A percentile compares a stretch with the other conserved stretches of the same genome.
phyloP scores from a whole-genome alignment of 2,113 vertebrate species.

The Paralichthys olivaceus region DNA sequence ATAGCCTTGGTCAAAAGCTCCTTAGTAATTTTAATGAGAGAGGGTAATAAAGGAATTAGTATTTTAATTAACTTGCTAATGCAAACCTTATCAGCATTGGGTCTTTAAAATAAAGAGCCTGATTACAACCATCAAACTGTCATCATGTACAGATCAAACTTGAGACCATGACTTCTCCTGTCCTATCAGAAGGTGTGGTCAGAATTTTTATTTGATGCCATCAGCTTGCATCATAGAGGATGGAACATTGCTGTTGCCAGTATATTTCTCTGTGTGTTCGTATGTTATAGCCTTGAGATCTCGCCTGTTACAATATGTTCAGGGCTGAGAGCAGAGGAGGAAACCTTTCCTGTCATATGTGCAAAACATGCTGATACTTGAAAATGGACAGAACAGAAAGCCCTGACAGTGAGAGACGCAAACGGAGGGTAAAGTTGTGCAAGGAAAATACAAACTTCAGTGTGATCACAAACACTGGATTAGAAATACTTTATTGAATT shows the following conservation, averaged over 20 bases:
- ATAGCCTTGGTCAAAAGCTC: background rate
- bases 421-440: background rate
- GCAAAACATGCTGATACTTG: constrained; percentile 35
- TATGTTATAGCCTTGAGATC: constrained; percentile 13
- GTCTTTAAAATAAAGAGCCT: background rate
- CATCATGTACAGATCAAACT: background rate
- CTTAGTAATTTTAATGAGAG: background rate
- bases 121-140: background rate
- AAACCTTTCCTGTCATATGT: constrained; percentile 30
- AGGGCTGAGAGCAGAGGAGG: constrained; percentile 8
- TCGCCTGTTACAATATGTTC: constrained; percentile 3
- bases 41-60: background rate
- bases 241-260: background rate
- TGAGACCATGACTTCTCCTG: background rate
- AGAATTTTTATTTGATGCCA: background rate
- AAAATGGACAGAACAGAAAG: constrained; percentile 31
- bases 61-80: background rate
- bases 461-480: background rate
- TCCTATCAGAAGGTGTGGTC: background rate
- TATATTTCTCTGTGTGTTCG: constrained; percentile 1
- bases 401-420: background rate
- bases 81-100: background rate
- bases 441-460: constrained; percentile 9
- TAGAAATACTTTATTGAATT: constrained; percentile 2
- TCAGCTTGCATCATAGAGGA: background rate